These are phyloP conservation scores for Promerops cafer DNA, from an alignment of 2,113 vertebrate genomes.

Conservation along the genomic window DNA sequence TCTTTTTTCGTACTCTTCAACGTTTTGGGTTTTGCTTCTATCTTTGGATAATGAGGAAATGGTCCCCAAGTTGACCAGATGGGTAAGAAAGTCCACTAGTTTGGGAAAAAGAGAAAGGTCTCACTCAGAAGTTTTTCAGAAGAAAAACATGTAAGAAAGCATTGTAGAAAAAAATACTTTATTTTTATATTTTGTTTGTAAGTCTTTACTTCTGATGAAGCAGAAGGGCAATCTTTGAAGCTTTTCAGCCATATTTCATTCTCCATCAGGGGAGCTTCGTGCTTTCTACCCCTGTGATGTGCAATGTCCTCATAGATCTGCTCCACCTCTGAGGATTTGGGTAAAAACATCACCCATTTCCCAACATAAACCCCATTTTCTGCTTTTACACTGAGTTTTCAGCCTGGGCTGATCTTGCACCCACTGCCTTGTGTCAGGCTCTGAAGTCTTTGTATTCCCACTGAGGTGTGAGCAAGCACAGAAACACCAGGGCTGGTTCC, in stretches of 20 bases:
- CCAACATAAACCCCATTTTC: background rate
- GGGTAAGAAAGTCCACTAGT: background rate
- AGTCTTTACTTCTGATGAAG: background rate
- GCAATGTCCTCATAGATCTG: background rate
- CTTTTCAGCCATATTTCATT: background rate
- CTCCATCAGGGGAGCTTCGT: background rate
- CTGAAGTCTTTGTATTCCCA: background rate
- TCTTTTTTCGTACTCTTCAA: background rate
- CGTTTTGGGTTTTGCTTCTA: background rate
- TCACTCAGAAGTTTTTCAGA: background rate
- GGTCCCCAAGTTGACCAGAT: background rate
- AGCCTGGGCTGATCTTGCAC: background rate
- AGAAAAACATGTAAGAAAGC: background rate
- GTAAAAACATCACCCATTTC: background rate
- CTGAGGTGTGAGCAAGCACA: background rate
- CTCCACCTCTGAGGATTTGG: background rate
- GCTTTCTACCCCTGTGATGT: background rate
- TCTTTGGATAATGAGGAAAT: background rate
- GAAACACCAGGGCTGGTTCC: background rate
- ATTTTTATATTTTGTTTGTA: background rate
- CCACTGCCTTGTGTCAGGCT: background rate
- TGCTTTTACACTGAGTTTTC: background rate
- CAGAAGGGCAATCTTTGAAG: background rate
- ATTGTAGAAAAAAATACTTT: background rate
- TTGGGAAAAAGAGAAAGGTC: background rate